These are phyloP conservation scores for Mormyrus iriodes DNA, from an alignment of 2,113 vertebrate genomes.

Conservation along the genomic window DNA sequence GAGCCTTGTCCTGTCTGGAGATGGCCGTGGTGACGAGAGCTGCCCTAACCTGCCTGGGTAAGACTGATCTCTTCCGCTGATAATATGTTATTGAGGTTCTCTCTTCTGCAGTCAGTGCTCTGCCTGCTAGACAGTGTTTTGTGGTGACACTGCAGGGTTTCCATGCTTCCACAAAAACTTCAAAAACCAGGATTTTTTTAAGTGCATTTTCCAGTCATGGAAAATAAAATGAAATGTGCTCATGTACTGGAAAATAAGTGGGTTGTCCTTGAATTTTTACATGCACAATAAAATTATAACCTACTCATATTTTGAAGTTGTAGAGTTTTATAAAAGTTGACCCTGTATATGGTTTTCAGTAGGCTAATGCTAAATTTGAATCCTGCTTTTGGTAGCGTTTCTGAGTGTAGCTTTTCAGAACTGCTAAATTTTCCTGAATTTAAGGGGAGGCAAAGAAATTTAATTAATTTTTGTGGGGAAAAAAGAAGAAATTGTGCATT, in stretches of 20 bases:
- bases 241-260: background rate
- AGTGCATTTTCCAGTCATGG: background rate
- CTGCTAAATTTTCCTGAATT: background rate
- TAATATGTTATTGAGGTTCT: too few relatives aligned
- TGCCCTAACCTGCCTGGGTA: conserved; percentile 67
- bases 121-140: background rate
- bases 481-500: background rate
- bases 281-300: background rate
- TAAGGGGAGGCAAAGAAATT: background rate
- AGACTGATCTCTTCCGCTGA: conserved; percentile 27
- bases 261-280: background rate
- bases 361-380: background rate
- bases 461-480: background rate
- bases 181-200: background rate
- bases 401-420: background rate
- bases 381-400: background rate
- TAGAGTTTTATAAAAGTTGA: background rate
- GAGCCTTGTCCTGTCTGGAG: conserved; percentile 85
- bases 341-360: background rate
- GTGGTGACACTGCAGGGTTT: background rate
- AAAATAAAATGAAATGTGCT: background rate
- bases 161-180: background rate
- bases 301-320: background rate
- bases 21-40: conserved; percentile 73
- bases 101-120: background rate